A percentile compares a stretch with the other conserved stretches of the same genome.
Evolutionary conservation across 2,113 vertebrate species (phyloP).

Genomic region (Callopanchax toddi): DNA sequence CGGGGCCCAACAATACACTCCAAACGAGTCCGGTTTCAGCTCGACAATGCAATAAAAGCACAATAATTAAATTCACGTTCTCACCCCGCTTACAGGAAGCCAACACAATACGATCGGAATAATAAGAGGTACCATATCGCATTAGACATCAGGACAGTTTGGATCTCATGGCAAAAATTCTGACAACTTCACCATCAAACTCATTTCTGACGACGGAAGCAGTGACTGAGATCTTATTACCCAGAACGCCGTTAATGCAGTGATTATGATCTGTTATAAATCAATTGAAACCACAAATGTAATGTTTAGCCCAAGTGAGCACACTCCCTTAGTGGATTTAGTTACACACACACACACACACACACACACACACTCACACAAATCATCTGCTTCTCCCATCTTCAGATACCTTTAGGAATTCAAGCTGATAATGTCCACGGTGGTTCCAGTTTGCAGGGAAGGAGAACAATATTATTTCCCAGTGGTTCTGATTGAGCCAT

Average conservation of each 20-base stretch:
- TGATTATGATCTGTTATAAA: conserved; percentile 79
- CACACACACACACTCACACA: conserved; percentile 43
- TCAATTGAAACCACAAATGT: conserved; percentile 76
- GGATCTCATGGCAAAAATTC: conserved; percentile 58
- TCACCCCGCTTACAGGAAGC: conserved; percentile 87
- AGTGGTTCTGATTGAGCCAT: conserved; percentile 79
- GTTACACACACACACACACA: conserved; percentile 64
- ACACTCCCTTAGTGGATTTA: conserved; percentile 65
- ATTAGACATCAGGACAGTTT: conserved; percentile 55
- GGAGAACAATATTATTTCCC: conserved; percentile 75
- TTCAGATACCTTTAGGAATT: conserved; percentile 70
- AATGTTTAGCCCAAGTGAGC: conserved; percentile 72
- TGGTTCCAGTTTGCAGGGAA: conserved; percentile 55
- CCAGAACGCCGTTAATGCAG: conserved; percentile 72
- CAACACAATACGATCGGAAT: conserved; percentile 62
- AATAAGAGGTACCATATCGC: conserved; percentile 68
- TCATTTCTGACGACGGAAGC: conserved; percentile 64
- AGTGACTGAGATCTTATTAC: conserved; percentile 77
- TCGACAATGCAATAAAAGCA: conserved; percentile 87
- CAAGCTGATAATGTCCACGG: conserved; percentile 69
- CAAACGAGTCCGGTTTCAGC: conserved; percentile 88
- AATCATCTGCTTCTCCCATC: conserved; percentile 52
- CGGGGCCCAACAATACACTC: conserved; percentile 87
- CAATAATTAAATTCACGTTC: conserved; percentile 86
- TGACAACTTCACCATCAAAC: conserved; percentile 68